Conservation (phyloP, 2,113 vertebrate genomes). For the Leucoraja erinaceus region DNA sequence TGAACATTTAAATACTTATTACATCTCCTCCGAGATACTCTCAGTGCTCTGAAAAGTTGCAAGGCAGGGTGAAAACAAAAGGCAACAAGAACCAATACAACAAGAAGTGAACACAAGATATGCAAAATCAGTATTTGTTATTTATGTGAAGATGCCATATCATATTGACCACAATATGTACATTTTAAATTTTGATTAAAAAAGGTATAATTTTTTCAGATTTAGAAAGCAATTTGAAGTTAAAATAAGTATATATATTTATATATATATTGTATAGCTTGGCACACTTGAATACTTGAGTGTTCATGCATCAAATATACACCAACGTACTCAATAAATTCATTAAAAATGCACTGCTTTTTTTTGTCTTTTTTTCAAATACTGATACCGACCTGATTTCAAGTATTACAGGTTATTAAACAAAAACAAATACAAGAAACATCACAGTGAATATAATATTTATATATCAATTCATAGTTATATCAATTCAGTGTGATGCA, state of each 20-base stretch:
- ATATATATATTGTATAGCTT: slow-evolving; percentile 63
- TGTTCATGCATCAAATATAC: slow-evolving; percentile 81
- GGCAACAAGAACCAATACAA: slow-evolving; percentile 46
- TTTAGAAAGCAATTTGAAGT: slow-evolving; percentile 68
- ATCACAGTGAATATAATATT: slow-evolving; percentile 64
- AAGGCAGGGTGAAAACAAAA: slow-evolving; percentile 32
- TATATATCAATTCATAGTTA: slow-evolving; percentile 25
- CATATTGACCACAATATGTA: slow-evolving; percentile 51
- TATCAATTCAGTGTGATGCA: slow-evolving; percentile 69
- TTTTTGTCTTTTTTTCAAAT: slow-evolving; percentile 67
- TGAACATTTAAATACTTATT: neutral
- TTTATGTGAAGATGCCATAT: slow-evolving; percentile 38
- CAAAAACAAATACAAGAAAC: slow-evolving; percentile 81
- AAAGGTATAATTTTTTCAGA: slow-evolving; percentile 57
- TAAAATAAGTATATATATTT: slow-evolving; percentile 53
- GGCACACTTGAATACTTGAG: slow-evolving; percentile 73
- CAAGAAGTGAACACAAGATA: slow-evolving; percentile 78
- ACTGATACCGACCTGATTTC: slow-evolving; percentile 90
- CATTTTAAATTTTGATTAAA: slow-evolving; percentile 51
- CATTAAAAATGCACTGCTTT: slow-evolving; percentile 53
- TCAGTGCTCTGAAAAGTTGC: neutral
- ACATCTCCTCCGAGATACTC: neutral
- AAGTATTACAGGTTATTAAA: slow-evolving; percentile 88
- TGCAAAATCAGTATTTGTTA: slow-evolving; percentile 71
- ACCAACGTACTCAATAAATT: slow-evolving; percentile 53